phyloP scores from a whole-genome alignment of 1,140 invertebrate species.

The Calosoma granatense region DNA sequence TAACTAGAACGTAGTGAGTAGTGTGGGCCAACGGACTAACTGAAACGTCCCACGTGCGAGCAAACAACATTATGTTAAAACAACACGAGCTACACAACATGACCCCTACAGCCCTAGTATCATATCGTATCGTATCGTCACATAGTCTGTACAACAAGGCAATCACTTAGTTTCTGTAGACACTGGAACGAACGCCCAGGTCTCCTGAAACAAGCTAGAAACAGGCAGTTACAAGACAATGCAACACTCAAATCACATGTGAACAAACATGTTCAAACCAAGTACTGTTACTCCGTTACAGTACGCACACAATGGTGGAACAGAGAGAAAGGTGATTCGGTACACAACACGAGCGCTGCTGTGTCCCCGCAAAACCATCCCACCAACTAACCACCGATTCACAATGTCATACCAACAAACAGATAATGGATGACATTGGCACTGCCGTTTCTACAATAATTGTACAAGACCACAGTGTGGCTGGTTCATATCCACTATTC shows the following conservation, averaged over 20 bases:
- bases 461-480: slow-evolving; percentile 8
- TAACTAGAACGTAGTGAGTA: neutral
- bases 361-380: too few species aligned
- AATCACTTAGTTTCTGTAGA: slow-evolving; percentile 6
- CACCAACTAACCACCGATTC: too few species aligned
- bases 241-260: neutral
- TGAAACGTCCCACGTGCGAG: neutral
- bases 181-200: slow-evolving; percentile 6
- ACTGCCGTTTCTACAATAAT: neutral
- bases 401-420: too few species aligned
- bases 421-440: too few species aligned
- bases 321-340: too few species aligned
- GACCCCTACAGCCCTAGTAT: neutral
- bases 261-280: too few species aligned
- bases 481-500: too few species aligned
- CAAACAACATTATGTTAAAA: neutral
- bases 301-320: too few species aligned
- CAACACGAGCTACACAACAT: slow-evolving; percentile 8
- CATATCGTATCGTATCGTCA: too few species aligned
- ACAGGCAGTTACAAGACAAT: neutral
- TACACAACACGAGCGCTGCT: too few species aligned
- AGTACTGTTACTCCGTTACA: too few species aligned
- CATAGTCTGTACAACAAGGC: slow-evolving; percentile 1
- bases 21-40: neutral
- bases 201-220: slow-evolving; percentile 8